Evolutionary conservation across 2,797 vertebrate species (phyloP).

Genomic region (Ammospiza maritima): DNA sequence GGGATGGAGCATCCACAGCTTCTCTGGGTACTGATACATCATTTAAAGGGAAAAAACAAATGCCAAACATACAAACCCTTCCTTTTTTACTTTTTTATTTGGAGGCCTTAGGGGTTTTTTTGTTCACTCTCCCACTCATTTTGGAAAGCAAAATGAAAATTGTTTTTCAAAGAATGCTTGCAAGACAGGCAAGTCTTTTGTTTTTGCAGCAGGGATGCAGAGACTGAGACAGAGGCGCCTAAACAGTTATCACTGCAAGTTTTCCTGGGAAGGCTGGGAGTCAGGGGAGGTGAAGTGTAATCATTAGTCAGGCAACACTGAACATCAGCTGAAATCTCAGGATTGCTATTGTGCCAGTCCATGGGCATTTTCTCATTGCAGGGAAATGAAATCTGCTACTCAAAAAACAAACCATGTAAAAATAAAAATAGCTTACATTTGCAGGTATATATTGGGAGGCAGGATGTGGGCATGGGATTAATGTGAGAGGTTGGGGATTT

Average conservation of each 20-base stretch:
- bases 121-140: neutral
- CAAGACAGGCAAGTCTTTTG: neutral
- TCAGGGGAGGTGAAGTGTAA: neutral
- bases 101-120: neutral
- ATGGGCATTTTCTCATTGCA: fast-evolving
- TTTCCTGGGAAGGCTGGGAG: neutral
- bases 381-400: neutral
- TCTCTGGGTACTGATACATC: neutral
- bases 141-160: neutral
- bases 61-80: neutral
- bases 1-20: neutral
- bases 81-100: neutral
- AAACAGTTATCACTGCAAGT: neutral
- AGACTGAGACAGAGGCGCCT: neutral
- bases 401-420: neutral
- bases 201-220: neutral
- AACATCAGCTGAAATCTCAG: neutral
- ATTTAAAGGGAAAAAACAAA: fast-evolving
- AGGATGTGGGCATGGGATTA: neutral
- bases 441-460: neutral
- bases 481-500: neutral
- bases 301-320: neutral
- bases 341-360: neutral
- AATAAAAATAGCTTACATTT: neutral
- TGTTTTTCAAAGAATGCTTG: neutral